Evolutionary conservation across 2,888 invertebrate species (phyloP).

Genomic region (Drosophila nr. perissopoda): DNA sequence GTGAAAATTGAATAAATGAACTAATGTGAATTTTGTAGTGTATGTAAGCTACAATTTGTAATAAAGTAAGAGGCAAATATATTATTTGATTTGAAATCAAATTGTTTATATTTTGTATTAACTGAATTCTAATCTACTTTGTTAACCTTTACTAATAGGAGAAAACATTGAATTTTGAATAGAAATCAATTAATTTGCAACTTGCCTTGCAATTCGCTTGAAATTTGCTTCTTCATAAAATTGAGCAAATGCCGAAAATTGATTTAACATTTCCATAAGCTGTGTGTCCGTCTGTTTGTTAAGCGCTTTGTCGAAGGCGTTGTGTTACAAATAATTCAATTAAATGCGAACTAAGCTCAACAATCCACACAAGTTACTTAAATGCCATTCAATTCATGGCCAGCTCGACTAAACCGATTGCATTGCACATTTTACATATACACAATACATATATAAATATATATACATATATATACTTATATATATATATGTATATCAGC

Average conservation of each 20-base stretch:
- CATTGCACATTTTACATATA: constrained; percentile 29
- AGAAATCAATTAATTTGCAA: not conserved
- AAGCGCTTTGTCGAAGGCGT: constrained; percentile 1
- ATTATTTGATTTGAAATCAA: not conserved
- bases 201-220: not conserved
- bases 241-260: too few relatives aligned
- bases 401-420: constrained; percentile 8
- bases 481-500: constrained; percentile 12
- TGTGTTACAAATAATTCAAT: constrained; percentile 23
- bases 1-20: not conserved
- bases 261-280: not conserved
- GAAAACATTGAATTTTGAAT: not conserved
- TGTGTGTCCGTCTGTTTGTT: not conserved
- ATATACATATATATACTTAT: not conserved
- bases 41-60: not conserved
- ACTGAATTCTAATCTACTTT: not conserved
- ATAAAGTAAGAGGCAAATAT: not conserved
- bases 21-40: not conserved
- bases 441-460: too few relatives aligned
- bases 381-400: constrained; percentile 33
- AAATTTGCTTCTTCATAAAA: not conserved
- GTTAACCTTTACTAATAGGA: too few relatives aligned
- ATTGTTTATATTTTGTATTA: not conserved
- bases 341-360: constrained; percentile 15
- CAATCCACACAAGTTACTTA: constrained; percentile 5